Base-by-base conservation (phyloP, 2,888 invertebrate species). In the Drosophila infuscata region DNA sequence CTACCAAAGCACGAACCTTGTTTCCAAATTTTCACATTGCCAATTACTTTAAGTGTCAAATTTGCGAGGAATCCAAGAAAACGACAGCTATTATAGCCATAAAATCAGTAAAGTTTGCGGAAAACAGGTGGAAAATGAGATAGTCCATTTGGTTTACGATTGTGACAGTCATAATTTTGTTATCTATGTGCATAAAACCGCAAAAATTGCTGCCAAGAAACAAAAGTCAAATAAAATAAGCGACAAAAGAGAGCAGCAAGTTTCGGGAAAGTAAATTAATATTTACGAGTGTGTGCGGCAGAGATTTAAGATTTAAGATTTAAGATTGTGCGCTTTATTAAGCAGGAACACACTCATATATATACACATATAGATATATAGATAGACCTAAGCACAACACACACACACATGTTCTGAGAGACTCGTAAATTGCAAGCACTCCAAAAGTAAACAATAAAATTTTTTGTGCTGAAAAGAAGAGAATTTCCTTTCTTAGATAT, bases 391-490 rank as follows among this genome's bases (percentile, higher is more conserved):
- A 48, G 67, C 60, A 43, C 58, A 43, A 36, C 25, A 59, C 52
- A 65, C 63, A 59, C 25, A 62, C 62, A 58, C 52, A 29, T 52
- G 36, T 29, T 32, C 38, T 20, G 2, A 15, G 60, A 48, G 52
- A 41, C 72, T 81, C 82, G 82, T 87, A 85, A 85, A 88, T 82
- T 79, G 76, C 35, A 63, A 77, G 74, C 71, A 74, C 80, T 72
- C 74, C 79, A 71, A 76, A 83, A 83, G 76, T 77, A 82, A 81
- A 82, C 82, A 87, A 82, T 86, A 86, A 87, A 88, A 87, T 68
- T 82, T 80, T 70, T 69, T 72, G 72, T 67, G 57, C 59, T 65
- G 25, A 59, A 75, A 58, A 51, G 57, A 51, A 59, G 54, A 65
- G 58, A 46, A 71, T 82, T 54, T 32, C 20, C 15, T 36, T 43